Evolutionary conservation across 2,113 vertebrate genomes (phyloP), one percentile per base, ranked within the genome.

Genomic region (Planiliza haematocheilus): DNA sequence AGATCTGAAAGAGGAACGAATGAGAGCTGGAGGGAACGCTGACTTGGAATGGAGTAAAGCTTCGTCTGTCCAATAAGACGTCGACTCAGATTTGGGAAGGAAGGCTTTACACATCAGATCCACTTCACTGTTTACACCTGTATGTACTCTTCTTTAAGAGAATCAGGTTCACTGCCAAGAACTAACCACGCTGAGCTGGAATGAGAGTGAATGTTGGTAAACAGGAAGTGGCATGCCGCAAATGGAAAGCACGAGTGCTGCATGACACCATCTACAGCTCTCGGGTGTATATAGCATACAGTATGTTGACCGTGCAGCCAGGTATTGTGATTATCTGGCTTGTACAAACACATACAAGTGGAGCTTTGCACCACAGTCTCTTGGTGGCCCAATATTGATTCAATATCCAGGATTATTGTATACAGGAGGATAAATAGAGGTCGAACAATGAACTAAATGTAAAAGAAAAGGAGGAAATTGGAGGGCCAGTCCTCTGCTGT

Each of bases 171-270:
- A 49, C 41, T 2, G 51, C 46, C 24, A 24, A 62, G 12, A 30
- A 34, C 46, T 36, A 7, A 34, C 21, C 30, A 58, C 12, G 2
- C 3, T 16, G 12, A 17, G 41, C 52, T 51, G 14, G 38, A 51
- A 24, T 4, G 30, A 7, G 66, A 53, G 56, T 4, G 7, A 53
- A 58, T 16, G 34, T 13, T 24, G 50, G 71, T 51, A 77, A 77
- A 83, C 70, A 74, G 77, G 79, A 76, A 69, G 75, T 68, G 81
- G 49, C 51, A 7, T n/a, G 42, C 45, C 52, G 76, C 42, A 30
- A 61, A 86, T 80, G 69, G 71, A 82, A 83, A 89, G 86, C 76
- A 77, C 70, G 62, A 49, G 49, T 39, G 36, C 74, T 43, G 59
- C 57, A 17, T 30, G 72, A 79, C 72, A 60, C 51, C 81, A 41